Evolutionary conservation across 2,888 invertebrate species (phyloP), one percentile per base, ranked within the genome.

Genomic region (Periphyllus acericola): DNA sequence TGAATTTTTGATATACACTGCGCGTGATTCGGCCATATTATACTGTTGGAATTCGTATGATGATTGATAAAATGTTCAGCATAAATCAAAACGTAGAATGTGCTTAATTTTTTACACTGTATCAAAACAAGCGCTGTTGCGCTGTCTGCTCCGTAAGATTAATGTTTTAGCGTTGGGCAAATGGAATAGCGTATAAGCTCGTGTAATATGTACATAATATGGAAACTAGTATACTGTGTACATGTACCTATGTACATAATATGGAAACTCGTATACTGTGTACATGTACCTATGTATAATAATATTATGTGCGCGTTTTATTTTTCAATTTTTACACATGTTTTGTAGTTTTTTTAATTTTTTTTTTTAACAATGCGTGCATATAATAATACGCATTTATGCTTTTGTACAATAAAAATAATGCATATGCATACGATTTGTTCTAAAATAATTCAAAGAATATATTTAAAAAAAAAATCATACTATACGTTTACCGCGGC

Each of bases 31-130:
- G 75, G 46, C 46, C n/a, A n/a, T 75, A 25, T 3, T 68, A n/a
- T 75, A 25, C 4, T 68, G 29, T 68, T 68, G 32, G 68, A 32
- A 46, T 81, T 46, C 71, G 46, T 55, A 71, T 71, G 81, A 81
- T 71, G 81, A 81, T 81, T 81, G 81, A 81, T 71, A 81, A 81
- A 66, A 81, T 14, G 68, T 81, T 81, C 32, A 71, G 46, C 32
- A 71, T 81, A 81, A 81, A 81, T 81, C 68, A 81, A 81, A n/a
- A 81, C 4, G 40, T 71, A 40, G 3, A 68, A 68, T 32, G 81
- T 32, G 81, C 68, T 71, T 81, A 71, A 66, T 52, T 55, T 55
- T 81, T 81, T 71, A 71, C 81, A 32, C 71, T 46, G 32, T 46
- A 71, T 81, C 81, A 71, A 81, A 71, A 71, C 71, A 14, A 81